Conservation (phyloP, 1,140 invertebrate species). For the Sycophaga agraensis region DNA sequence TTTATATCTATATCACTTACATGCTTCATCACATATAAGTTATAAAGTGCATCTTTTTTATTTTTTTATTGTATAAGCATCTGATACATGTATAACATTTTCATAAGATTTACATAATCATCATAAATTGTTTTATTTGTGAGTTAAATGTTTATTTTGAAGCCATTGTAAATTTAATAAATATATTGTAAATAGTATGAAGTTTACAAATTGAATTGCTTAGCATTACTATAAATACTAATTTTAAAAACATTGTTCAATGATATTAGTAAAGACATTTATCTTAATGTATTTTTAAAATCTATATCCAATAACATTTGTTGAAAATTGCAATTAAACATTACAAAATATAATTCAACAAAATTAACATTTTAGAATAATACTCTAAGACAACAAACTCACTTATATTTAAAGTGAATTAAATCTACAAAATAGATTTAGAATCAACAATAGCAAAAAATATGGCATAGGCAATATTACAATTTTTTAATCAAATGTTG, state of each 20-base stretch:
- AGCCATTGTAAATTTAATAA: constrained; percentile 1
- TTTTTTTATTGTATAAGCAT: constrained; percentile 13
- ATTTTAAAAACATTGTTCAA: constrained; percentile 18
- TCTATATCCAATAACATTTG: not conserved
- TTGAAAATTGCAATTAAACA: no score
- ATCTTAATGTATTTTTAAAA: not conserved
- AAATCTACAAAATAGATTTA: no score
- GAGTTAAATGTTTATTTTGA: constrained; percentile 8
- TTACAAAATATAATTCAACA: no score
- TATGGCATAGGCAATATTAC: no score
- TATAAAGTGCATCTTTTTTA: constrained; percentile 14
- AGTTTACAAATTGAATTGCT: constrained; percentile 20
- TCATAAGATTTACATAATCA: not conserved
- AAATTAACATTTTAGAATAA: no score
- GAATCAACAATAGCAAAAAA: no score
- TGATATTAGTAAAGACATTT: no score
- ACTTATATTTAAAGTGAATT: no score
- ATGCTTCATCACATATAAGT: constrained; percentile 1
- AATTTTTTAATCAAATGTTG: no score
- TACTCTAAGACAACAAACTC: no score
- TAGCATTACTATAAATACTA: not conserved
- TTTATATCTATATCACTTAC: constrained; percentile 3
- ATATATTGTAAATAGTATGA: constrained; percentile 15
- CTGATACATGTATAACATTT: not conserved
- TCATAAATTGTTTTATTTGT: not conserved